A percentile compares a stretch with the other conserved stretches of the same genome.
Conservation (phyloP, 2,113 vertebrate genomes). For the Cephalopterus ornatus region DNA sequence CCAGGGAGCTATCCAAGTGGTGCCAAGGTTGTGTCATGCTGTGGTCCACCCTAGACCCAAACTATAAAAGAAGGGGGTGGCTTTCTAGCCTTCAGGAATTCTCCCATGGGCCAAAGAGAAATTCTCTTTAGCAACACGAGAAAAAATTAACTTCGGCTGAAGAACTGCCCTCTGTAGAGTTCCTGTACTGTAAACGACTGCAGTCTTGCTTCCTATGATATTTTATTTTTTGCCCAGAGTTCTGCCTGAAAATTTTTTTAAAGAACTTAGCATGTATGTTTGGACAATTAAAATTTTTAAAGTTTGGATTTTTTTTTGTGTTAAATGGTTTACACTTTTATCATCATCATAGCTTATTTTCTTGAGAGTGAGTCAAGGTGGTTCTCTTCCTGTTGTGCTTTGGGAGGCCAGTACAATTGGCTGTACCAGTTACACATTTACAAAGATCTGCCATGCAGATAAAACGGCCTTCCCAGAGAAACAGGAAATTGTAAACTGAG, state of each 20-base stretch:
- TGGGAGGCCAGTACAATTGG: neutral
- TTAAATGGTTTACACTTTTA: neutral
- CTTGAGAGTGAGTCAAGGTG: neutral
- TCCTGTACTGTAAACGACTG: neutral
- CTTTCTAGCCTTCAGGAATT: neutral
- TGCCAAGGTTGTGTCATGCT: neutral
- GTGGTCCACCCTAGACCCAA: neutral
- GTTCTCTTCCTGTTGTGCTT: neutral
- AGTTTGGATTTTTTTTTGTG: neutral
- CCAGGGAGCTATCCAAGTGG: neutral
- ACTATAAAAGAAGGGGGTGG: neutral
- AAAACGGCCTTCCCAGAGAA: neutral
- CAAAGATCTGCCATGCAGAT: neutral
- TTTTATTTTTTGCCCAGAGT: neutral
- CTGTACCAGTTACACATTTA: neutral
- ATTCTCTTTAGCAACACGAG: neutral
- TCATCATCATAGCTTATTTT: neutral
- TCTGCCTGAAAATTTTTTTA: neutral
- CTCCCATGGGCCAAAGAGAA: neutral
- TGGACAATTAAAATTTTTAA: neutral
- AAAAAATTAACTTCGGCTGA: neutral
- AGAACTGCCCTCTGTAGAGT: neutral
- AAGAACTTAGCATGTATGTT: neutral
- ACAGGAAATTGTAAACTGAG: neutral
- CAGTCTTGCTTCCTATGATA: neutral